Percentiles rank a stretch among this genome's conserved stretches.
Evolutionary conservation across 2,797 vertebrate genomes (phyloP).

Genomic region (Liparis tanakae): DNA sequence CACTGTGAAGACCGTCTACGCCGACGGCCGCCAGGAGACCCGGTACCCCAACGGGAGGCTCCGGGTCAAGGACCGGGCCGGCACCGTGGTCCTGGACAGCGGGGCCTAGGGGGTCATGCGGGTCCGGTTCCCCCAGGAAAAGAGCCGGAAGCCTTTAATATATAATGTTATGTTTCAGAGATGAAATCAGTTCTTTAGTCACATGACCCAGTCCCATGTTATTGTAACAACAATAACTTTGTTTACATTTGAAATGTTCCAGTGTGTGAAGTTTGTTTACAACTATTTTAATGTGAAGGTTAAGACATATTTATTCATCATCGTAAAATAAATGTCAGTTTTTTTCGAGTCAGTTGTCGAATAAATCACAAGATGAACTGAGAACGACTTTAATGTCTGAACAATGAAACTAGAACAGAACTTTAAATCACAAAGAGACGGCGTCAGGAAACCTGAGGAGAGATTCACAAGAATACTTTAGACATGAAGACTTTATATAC

Average conservation of each 20-base stretch:
- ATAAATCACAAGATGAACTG: neutral
- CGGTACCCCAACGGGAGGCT: constrained; percentile 90
- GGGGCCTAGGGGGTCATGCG: too few relatives aligned
- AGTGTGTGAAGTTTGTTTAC: constrained; percentile 11
- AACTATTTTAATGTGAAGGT: constrained; percentile 56
- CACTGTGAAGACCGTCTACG: constrained; percentile 92
- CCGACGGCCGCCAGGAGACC: constrained; percentile 92
- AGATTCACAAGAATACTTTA: too few relatives aligned
- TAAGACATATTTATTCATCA: constrained; percentile 76
- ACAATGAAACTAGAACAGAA: too few relatives aligned
- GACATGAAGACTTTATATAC: too few relatives aligned
- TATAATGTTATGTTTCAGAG: neutral
- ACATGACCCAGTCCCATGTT: too few relatives aligned
- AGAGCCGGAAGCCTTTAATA: neutral
- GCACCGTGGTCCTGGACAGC: constrained; percentile 88
- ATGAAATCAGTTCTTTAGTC: neutral
- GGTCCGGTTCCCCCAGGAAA: neutral
- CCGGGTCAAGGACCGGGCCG: constrained; percentile 92
- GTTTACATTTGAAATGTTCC: constrained; percentile 7
- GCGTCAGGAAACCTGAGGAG: too few relatives aligned
- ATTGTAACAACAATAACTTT: too few relatives aligned
- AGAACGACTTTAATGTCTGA: too few relatives aligned
- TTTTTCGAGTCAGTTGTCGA: neutral
- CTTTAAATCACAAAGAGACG: too few relatives aligned
- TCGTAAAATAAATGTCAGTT: constrained; percentile 70